A percentile compares a stretch with the other conserved stretches of the same genome.
phyloP scores from a whole-genome alignment of 2,797 vertebrate species.

The Alfaro cultratus region DNA sequence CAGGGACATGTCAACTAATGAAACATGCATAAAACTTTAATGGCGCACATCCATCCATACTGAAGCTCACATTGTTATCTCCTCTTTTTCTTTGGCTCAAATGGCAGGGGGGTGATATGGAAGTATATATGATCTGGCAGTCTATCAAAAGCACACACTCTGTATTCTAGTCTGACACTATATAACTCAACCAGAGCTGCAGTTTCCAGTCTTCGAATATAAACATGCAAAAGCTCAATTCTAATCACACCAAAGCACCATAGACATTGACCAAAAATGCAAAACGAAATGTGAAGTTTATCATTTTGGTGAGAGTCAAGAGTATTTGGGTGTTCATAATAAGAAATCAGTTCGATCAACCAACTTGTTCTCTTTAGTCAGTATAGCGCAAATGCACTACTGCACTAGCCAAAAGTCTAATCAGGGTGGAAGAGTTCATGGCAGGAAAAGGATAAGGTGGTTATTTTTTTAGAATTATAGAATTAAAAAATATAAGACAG shows the following conservation, averaged over 20 bases:
- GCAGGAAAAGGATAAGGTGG: neutral
- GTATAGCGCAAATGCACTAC: neutral
- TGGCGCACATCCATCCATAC: conserved; percentile 54
- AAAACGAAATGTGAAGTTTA: conserved; percentile 1
- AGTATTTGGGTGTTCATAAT: neutral
- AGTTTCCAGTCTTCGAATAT: conserved; percentile 4
- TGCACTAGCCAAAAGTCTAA: neutral
- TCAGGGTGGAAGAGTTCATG: neutral
- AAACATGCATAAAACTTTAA: conserved; percentile 65
- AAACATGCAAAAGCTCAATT: conserved; percentile 38
- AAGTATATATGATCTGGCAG: conserved; percentile 42
- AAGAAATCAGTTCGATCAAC: neutral
- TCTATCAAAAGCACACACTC: conserved; percentile 46
- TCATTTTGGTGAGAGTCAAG: neutral
- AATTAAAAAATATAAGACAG: neutral
- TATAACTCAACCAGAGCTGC: conserved; percentile 27
- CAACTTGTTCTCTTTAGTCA: neutral
- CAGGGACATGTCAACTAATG: conserved; percentile 52
- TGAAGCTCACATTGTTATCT: conserved; percentile 40
- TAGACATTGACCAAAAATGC: neutral
- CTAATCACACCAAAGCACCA: conserved; percentile 10
- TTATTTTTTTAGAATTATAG: neutral
- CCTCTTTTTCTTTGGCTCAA: conserved; percentile 35
- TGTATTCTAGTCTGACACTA: conserved; percentile 57
- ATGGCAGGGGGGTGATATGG: conserved; percentile 21